Percentiles rank a stretch among this genome's conserved stretches.
These are phyloP conservation scores for Halyomorpha halys DNA, from an alignment of 1,140 invertebrate genomes.

Conservation along the genomic window DNA sequence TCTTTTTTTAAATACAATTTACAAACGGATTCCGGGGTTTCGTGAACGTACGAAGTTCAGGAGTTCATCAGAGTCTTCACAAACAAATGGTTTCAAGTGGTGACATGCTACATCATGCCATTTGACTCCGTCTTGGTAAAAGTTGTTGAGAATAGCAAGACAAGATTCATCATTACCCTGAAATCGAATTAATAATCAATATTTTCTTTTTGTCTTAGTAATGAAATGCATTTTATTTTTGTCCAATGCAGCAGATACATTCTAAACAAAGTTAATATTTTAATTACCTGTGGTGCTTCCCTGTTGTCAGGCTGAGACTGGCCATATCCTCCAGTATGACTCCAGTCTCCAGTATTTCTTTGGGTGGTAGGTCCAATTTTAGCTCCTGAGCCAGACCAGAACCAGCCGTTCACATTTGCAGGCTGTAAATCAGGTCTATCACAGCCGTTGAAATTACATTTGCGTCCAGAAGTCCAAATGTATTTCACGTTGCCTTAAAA, in stretches of 20 bases:
- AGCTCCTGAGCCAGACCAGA: slow-evolving; percentile 82
- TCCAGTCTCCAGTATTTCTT: slow-evolving; percentile 80
- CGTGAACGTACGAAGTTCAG: slow-evolving; percentile 78
- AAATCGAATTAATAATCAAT: slow-evolving; percentile 24
- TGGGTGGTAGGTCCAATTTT: slow-evolving; percentile 80
- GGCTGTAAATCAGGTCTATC: slow-evolving; percentile 77
- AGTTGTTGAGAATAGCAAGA: slow-evolving; percentile 79
- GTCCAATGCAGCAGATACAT: no score
- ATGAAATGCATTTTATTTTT: no score
- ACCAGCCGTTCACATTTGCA: slow-evolving; percentile 82
- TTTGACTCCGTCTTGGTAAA: slow-evolving; percentile 84
- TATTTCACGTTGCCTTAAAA: slow-evolving; percentile 49
- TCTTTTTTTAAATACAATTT: slow-evolving; percentile 35
- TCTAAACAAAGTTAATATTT: background rate
- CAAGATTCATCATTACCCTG: slow-evolving; percentile 83
- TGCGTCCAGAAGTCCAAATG: slow-evolving; percentile 84
- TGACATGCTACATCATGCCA: slow-evolving; percentile 89
- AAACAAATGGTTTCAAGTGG: slow-evolving; percentile 85
- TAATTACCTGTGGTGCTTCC: slow-evolving; percentile 67
- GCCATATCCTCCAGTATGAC: slow-evolving; percentile 70
- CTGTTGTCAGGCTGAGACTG: slow-evolving; percentile 80
- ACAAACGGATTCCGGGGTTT: slow-evolving; percentile 72
- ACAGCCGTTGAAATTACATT: slow-evolving; percentile 86
- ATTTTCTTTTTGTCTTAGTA: no score
- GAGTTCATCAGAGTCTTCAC: slow-evolving; percentile 85